Base-by-base conservation (phyloP, 2,888 invertebrate genomes). In the Drosophila gaucha region DNA sequence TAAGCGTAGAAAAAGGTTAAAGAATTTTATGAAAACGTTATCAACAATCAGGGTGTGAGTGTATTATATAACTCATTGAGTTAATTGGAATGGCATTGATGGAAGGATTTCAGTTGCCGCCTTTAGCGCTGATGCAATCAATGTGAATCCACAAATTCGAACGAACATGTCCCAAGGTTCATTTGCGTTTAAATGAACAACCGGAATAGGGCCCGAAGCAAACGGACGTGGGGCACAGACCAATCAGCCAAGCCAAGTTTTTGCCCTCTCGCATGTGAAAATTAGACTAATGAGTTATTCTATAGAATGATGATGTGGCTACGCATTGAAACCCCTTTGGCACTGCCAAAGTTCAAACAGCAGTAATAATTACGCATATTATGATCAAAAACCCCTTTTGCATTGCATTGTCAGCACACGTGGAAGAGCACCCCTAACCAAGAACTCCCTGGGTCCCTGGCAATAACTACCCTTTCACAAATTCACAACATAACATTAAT, bases 111-210 rank as follows among this genome's bases (percentile, higher is more conserved):
- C 10, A 26, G 31, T n/a, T 14, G 5, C 9, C 16, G n/a, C 6
- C 36, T n/a, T n/a, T n/a, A 31, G 5, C 44, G 14, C 24, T 64
- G 18, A 73, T 51, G 50, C 41, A 87, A 68, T 84, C 65, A 80
- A 60, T 72, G 55, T 46, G 56, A 39, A 36, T 46, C 38, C 62
- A 64, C 63, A 44, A 60, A 54, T 57, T 55, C 5, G 44, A 36
- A 33, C 26, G 33, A 31, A 35, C 67, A 74, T 69, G 57, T 85
- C 88, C 89, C 88, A 60, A 67, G 65, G 62, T 78, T 85, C 78
- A 87, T 89, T 89, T 89, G 70, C 68, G 86, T 85, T 60, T 73
- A 85, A 89, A 84, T 84, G 78, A 84, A 63, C 68, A 74, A 41
- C 44, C 57, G 46, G 43, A 49, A 43, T 20, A 26, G 5, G n/a